phyloP scores from a whole-genome alignment of 2,797 vertebrate species.

The Lacerta bilineata region DNA sequence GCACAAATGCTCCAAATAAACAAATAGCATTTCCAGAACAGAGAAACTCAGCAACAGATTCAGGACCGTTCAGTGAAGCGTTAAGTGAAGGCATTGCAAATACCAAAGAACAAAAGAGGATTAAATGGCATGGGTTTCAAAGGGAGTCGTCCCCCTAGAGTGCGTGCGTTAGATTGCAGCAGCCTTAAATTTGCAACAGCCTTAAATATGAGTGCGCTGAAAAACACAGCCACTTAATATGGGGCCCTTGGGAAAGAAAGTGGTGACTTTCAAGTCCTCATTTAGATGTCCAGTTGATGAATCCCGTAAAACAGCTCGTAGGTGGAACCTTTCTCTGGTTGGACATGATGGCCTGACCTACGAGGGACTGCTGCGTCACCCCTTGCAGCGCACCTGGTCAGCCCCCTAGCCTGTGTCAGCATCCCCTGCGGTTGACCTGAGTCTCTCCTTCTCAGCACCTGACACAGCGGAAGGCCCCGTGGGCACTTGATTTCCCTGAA shows the following conservation, averaged over 20 bases:
- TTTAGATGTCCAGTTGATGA: background rate
- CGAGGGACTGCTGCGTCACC: background rate
- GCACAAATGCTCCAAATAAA: too few species aligned
- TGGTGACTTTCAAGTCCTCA: background rate
- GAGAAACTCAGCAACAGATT: background rate
- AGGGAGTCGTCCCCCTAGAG: too few species aligned
- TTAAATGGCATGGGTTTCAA: too few species aligned
- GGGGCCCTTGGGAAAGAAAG: background rate
- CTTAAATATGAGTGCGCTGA: background rate
- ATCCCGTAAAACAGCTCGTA: too few species aligned
- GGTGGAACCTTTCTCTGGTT: background rate
- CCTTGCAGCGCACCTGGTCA: background rate
- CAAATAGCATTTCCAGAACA: background rate
- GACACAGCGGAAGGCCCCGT: background rate
- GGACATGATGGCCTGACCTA: background rate
- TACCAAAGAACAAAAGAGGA: background rate
- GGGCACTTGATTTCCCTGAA: background rate
- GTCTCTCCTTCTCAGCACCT: conserved; percentile 13
- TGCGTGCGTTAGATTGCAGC: too few species aligned
- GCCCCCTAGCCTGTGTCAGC: background rate
- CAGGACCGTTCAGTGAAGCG: background rate
- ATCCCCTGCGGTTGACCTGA: background rate
- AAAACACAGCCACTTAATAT: background rate
- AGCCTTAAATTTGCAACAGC: too few species aligned
- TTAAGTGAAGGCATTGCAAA: background rate